Evolutionary conservation across 2,888 invertebrate species (phyloP).

Genomic region (Drosophila robusta): DNA sequence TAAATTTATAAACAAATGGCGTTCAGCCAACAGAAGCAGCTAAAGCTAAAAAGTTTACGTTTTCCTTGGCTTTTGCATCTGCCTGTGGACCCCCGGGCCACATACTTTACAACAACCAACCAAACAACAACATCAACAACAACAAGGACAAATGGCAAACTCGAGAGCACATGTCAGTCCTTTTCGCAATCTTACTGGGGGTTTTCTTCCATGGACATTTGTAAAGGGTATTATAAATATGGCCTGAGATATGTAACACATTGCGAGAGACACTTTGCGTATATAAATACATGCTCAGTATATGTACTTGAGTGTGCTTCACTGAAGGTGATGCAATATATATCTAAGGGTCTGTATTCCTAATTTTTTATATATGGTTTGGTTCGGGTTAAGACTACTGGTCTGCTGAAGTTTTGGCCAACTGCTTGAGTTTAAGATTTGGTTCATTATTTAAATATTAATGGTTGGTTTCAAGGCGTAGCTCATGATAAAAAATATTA

Average conservation of each 20-base stretch:
- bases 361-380: no score
- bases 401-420: no score
- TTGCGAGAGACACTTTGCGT: no score
- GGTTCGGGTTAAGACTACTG: no score
- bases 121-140: slow-evolving; percentile 25
- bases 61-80: slow-evolving; percentile 43
- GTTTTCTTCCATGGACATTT: slow-evolving; percentile 16
- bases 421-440: no score
- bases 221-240: not conserved
- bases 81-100: slow-evolving; percentile 33
- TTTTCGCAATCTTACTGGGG: slow-evolving; percentile 34
- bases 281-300: no score
- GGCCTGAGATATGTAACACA: not conserved
- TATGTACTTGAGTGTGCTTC: no score
- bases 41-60: slow-evolving; percentile 62
- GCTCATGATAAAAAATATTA: no score
- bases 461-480: no score
- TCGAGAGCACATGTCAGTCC: slow-evolving; percentile 60
- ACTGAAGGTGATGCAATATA: not conserved
- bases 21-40: slow-evolving; percentile 50
- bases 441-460: no score
- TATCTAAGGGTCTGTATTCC: no score
- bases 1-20: slow-evolving; percentile 79
- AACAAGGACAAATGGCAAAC: slow-evolving; percentile 37
- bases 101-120: slow-evolving; percentile 25